Conservation (phyloP, 2,797 vertebrate genomes). For the Pipistrellus pipistrellus region DNA sequence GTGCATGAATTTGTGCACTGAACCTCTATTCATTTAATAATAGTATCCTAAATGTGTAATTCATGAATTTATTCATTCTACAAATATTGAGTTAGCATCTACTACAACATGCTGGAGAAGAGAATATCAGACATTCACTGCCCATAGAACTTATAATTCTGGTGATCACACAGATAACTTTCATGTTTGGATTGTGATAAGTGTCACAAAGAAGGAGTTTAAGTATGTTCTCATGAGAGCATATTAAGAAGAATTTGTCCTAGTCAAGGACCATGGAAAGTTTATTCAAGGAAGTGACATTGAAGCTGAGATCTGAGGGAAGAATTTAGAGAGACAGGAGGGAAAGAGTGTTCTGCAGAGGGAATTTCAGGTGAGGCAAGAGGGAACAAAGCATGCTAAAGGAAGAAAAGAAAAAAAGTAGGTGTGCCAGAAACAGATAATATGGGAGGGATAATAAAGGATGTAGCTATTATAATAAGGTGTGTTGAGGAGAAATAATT, state of each 20-base stretch:
- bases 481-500: not conserved
- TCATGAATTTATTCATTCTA: conserved; percentile 10
- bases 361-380: not conserved
- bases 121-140: not conserved
- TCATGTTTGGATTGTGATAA: not conserved
- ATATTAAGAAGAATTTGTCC: not conserved
- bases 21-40: not conserved
- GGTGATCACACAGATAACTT: not conserved
- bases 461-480: not conserved
- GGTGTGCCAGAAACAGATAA: not conserved
- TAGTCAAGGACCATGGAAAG: not conserved
- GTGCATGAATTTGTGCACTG: too few relatives aligned
- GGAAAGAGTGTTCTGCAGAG: not conserved
- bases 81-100: not conserved
- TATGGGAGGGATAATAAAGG: not conserved
- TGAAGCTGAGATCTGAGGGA: not conserved
- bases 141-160: not conserved
- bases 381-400: not conserved
- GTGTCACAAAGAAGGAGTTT: not conserved
- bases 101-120: not conserved
- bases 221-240: not conserved
- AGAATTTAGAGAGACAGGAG: not conserved
- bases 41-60: not conserved
- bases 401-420: not conserved
- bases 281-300: not conserved